These are phyloP conservation scores for Solea solea DNA, from an alignment of 2,113 vertebrate species.

Conservation along the genomic window DNA sequence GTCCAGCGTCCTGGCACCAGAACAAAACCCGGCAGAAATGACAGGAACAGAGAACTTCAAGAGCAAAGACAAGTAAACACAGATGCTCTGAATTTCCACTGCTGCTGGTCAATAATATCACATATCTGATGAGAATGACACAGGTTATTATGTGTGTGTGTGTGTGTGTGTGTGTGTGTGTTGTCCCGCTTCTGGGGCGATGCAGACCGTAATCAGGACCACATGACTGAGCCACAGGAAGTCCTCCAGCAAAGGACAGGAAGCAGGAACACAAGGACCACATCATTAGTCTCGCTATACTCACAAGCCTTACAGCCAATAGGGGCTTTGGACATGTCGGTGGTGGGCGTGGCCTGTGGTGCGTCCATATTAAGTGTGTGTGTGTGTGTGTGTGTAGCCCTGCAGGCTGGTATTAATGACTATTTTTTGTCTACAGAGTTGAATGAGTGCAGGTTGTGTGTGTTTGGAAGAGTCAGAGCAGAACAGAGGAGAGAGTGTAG, in stretches of 20 bases:
- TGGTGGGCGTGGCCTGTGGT: conserved; percentile 60
- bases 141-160: conserved; percentile 75
- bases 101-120: conserved; percentile 87
- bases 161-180: conserved; percentile 27
- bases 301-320: conserved; percentile 68
- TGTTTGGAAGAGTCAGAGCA: conserved; percentile 60
- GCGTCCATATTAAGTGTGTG: conserved; percentile 35
- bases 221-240: conserved; percentile 89
- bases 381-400: conserved; percentile 52
- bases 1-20: conserved; percentile 60
- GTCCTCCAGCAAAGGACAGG: conserved; percentile 87
- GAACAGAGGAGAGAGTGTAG: conserved; percentile 45
- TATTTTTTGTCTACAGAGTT: conserved; percentile 77
- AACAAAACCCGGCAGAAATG: conserved; percentile 58
- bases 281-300: conserved; percentile 76
- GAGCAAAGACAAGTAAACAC: conserved; percentile 59
- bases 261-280: conserved; percentile 76
- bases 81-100: conserved; percentile 68
- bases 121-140: conserved; percentile 83
- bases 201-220: conserved; percentile 92
- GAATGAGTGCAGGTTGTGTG: conserved; percentile 75
- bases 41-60: conserved; percentile 56
- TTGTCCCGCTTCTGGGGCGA: conserved; percentile 79
- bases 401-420: conserved; percentile 74
- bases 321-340: conserved; percentile 46